Base-by-base conservation (phyloP, 2,888 invertebrate genomes). In the Teinopalpus imperialis region DNA sequence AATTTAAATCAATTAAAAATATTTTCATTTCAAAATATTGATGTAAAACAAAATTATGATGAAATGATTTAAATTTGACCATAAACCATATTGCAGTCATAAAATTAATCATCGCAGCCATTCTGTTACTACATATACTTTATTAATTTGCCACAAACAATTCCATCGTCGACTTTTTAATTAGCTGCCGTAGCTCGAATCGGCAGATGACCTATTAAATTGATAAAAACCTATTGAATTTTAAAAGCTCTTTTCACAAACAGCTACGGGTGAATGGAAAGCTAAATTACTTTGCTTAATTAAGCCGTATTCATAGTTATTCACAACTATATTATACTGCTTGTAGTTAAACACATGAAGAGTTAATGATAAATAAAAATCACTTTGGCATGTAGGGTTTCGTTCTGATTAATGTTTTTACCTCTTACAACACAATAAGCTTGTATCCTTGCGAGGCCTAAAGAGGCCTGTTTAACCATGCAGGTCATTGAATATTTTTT, bases 231-330 rank as follows among this genome's bases (percentile, higher is more conserved):
- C 30, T 30, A 36, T 36, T 43, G 29, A 36, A 43, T 30, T 36
- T 21, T 8, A 24, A 43, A 43, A 43, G 29, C 35, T 16, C 21
- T 7, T 27, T 3, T 30, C 30, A 14, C 29, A 8, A 30, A 9
- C 30, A 12, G 16, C 14, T 23, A 16, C 23, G 3, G 14, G 43
- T 8, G 36, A 43, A 36, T 43, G 36, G 13, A 43, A 35, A 36
- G 35, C 20, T 27, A 43, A 43, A 35, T 43, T 24, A 42, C 32
- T 43, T 27, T 16, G 8, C 14, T 36, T 43, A 43, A 43, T 43
- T 43, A 43, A 36, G 10, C 8, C 30, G 30, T 16, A 36, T 36
- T 36, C 36, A 43, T 27, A 29, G 20, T 18, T 29, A 21, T 35
- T 41, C 20, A 7, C 43, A 32, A 13, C 26, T 31, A n/a, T 14